A percentile compares a stretch with the other conserved stretches of the same genome.
Evolutionary conservation across 2,888 invertebrate genomes (phyloP).

Genomic region (Caenorhabditis japonica): DNA sequence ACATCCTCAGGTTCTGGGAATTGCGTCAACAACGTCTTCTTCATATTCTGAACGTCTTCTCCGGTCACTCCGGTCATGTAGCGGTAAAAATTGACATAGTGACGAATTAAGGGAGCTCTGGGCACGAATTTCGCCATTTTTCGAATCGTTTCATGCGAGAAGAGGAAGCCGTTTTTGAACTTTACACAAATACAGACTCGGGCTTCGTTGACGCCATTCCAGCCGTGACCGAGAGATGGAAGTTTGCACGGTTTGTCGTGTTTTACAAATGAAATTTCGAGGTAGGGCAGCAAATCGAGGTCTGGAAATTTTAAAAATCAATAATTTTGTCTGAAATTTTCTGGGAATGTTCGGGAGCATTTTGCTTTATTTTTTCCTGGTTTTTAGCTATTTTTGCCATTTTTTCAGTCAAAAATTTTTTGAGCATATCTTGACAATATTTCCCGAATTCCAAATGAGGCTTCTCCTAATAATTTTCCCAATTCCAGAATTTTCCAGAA

Average conservation of each 20-base stretch:
- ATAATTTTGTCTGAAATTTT: neutral
- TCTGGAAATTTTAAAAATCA: constrained; percentile 28
- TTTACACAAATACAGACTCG: constrained; percentile 30
- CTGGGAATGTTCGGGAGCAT: no score
- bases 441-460: no score
- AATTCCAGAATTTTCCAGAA: no score
- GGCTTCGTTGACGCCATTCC: constrained; percentile 22
- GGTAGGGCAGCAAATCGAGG: constrained; percentile 43
- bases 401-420: no score
- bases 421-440: no score
- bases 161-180: constrained; percentile 32
- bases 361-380: no score
- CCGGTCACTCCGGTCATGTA: constrained; percentile 26
- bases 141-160: constrained; percentile 38
- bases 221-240: constrained; percentile 25
- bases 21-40: constrained; percentile 28
- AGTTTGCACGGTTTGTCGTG: constrained; percentile 36
- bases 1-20: constrained; percentile 39
- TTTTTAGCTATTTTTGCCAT: no score
- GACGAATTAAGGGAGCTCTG: constrained; percentile 37
- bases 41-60: neutral
- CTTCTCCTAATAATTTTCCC: no score
- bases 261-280: constrained; percentile 50
- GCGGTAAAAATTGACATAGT: constrained; percentile 52
- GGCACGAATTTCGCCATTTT: constrained; percentile 44